Base-by-base conservation (phyloP, 2,888 invertebrate genomes). In the Encarsia formosa region DNA sequence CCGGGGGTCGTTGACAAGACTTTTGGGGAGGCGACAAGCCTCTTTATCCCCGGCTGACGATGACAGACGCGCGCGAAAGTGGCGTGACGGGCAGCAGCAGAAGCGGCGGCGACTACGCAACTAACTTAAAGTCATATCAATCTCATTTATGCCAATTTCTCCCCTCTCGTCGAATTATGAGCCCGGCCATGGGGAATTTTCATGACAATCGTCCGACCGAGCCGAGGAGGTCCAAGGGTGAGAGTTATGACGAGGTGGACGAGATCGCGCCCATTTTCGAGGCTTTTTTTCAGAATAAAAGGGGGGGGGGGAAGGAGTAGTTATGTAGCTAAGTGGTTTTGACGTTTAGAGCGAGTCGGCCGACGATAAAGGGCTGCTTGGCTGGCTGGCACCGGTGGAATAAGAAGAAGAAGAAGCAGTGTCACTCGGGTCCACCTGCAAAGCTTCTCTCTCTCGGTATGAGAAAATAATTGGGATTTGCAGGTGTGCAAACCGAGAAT, bases 101-200 rank as follows among this genome's bases (percentile, higher is more conserved):
- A 13, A 16, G 18, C 19, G 6, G 8, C 5, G 15, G 34, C 34
- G 34, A 34, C 34, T 19, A 20, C 8, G 22, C 34, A 6, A 38
- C 69, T 69, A 66, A 69, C 65, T 73, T 71, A 73, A 72, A 73
- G 63, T 71, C 72, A 64, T 70, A 73, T 73, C 70, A 73, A 73
- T 73, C 73, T 72, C 71, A 72, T 70, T 71, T 71, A 71, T 70
- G 70, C 69, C 71, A 71, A 71, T 71, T 69, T 64, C 53, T 45
- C 22, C 15, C 11, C 38, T 24, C 26, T 20, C 31, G 35, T 35
- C 44, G 35, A 45, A 37, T 37, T 45, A 45, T 45, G 37, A 45
- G 45, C 11, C 15, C 26, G 11, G 26, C 6, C 6, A 26, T 11
- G 26, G 6, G n/a, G 24, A 52, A 67, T 66, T 65, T 67, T 67